Percentiles rank a stretch among this genome's conserved stretches.
Conservation (phyloP, 2,113 vertebrate genomes). For the Burhinus oedicnemus region DNA sequence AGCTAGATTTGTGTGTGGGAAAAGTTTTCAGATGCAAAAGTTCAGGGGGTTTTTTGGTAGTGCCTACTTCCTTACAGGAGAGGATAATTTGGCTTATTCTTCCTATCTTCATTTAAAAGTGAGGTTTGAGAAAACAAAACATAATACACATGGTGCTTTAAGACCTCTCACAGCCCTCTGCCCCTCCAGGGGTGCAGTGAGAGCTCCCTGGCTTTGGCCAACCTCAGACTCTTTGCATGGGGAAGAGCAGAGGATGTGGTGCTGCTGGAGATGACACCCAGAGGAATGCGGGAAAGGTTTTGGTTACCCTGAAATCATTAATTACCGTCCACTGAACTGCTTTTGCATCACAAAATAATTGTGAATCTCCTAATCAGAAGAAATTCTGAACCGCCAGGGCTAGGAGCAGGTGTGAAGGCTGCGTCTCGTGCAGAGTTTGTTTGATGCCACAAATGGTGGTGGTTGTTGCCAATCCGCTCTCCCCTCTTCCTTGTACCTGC, state of each 20-base stretch:
- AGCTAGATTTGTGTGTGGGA: background rate
- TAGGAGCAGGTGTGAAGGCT: background rate
- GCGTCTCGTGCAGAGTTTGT: background rate
- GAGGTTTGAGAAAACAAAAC: background rate
- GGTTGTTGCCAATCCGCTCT: background rate
- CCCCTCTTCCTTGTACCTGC: background rate
- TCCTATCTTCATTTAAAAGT: background rate
- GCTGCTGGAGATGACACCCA: background rate
- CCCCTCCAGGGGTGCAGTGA: rapidly evolving
- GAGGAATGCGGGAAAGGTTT: background rate
- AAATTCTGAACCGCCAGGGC: background rate
- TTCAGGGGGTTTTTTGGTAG: background rate
- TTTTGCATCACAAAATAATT: background rate
- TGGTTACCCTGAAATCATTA: background rate
- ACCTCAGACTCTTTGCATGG: rapidly evolving
- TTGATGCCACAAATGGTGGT: background rate
- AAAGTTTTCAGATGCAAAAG: background rate
- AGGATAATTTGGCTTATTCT: background rate
- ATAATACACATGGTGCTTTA: background rate
- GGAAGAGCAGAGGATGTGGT: background rate
- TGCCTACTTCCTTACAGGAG: background rate
- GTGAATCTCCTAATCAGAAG: background rate
- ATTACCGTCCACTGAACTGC: background rate
- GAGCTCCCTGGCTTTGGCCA: background rate
- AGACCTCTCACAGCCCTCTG: background rate